Evolutionary conservation across 53 echinoderm and acorn worm genomes (phyloP).

Genomic region (Luidia sarsii): DNA sequence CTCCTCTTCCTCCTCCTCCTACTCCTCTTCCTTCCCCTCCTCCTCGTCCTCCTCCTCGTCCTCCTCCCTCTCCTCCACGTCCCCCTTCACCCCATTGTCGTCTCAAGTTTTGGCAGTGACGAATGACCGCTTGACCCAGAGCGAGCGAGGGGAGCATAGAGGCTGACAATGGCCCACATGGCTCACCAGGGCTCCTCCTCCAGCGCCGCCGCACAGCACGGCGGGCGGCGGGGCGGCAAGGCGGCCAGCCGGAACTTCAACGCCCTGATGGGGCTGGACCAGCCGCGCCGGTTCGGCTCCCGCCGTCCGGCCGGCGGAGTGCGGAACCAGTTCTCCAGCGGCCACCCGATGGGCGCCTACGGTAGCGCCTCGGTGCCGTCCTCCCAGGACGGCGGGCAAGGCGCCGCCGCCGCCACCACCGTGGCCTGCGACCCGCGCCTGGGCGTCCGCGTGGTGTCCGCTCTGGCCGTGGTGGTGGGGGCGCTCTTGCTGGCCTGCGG

Average conservation of each 20-base stretch:
- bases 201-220: not conserved
- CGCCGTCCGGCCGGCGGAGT: too few relatives aligned
- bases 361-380: not conserved
- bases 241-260: slow-evolving; percentile 1
- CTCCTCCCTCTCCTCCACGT: too few relatives aligned
- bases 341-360: slow-evolving; percentile 13
- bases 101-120: too few relatives aligned
- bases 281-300: not conserved
- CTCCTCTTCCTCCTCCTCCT: too few relatives aligned
- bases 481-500: slow-evolving; percentile 13
- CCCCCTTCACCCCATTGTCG: too few relatives aligned
- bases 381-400: not conserved
- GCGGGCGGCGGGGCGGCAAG: not conserved
- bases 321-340: too few relatives aligned
- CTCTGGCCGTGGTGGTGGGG: slow-evolving; percentile 2
- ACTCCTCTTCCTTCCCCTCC: too few relatives aligned
- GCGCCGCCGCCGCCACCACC: not conserved
- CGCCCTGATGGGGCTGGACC: not conserved
- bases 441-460: slow-evolving; percentile 15
- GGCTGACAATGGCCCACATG: too few relatives aligned
- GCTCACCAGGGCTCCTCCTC: not conserved
- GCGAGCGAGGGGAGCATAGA: not conserved
- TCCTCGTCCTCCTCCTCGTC: too few relatives aligned
- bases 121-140: too few relatives aligned
- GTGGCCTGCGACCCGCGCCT: not conserved